Evolutionary conservation across 2,888 invertebrate species (phyloP).

Genomic region (Scaptodrosophila latifasciaeformis): DNA sequence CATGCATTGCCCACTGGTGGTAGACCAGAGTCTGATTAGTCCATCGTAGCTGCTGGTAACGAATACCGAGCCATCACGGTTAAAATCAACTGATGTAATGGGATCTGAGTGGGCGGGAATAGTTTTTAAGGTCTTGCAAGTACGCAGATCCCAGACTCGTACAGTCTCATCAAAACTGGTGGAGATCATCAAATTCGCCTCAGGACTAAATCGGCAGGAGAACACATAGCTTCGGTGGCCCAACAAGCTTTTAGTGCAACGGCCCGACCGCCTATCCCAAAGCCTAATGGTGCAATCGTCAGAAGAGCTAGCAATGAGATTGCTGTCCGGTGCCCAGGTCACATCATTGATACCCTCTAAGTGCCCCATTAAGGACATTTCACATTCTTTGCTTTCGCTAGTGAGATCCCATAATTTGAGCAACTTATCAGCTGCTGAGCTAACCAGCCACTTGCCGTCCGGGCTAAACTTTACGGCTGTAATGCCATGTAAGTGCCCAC

Average conservation of each 20-base stretch:
- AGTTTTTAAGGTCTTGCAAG: slow-evolving; percentile 96
- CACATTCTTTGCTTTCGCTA: slow-evolving; percentile 98
- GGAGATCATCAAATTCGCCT: slow-evolving; percentile 98
- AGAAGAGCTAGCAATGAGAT: slow-evolving; percentile 91
- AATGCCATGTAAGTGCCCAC: slow-evolving; percentile 97
- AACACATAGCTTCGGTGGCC: slow-evolving; percentile 99
- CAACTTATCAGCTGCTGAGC: slow-evolving; percentile 96
- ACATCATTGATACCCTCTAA: slow-evolving; percentile 98
- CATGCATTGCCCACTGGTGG: slow-evolving; percentile 97
- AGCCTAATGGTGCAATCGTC: slow-evolving; percentile 92
- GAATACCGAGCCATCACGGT: slow-evolving; percentile 97
- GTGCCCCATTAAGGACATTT: slow-evolving; percentile 97
- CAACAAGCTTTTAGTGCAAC: slow-evolving; percentile 96
- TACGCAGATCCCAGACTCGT: slow-evolving; percentile 98
- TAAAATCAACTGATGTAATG: slow-evolving; percentile 98
- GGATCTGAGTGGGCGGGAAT: slow-evolving; percentile 99
- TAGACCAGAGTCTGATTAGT: slow-evolving; percentile 99
- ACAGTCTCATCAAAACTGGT: slow-evolving; percentile 99
- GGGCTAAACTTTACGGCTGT: slow-evolving; percentile 99
- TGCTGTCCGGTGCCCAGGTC: slow-evolving; percentile 97
- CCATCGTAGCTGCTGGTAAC: slow-evolving; percentile 99
- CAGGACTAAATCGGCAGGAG: slow-evolving; percentile 99
- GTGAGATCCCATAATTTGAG: slow-evolving; percentile 99
- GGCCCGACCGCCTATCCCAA: slow-evolving; percentile 96
- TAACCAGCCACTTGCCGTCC: slow-evolving; percentile 97